phyloP scores from a whole-genome alignment of 2,113 vertebrate species.

The Physeter macrocephalus region DNA sequence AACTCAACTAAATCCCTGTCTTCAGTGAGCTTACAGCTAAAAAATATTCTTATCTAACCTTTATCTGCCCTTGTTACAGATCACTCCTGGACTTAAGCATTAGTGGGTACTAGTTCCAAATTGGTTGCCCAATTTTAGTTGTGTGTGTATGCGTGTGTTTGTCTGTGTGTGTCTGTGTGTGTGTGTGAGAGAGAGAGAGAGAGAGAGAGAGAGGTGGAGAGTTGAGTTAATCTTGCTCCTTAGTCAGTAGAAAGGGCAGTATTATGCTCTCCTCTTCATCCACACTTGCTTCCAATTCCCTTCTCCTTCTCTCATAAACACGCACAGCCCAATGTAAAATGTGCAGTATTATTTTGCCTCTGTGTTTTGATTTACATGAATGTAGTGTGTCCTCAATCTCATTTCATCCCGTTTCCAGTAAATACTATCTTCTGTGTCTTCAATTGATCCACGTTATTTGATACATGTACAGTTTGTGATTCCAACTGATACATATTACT shows the following conservation, averaged over 20 bases:
- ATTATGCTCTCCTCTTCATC: not conserved
- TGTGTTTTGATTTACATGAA: not conserved
- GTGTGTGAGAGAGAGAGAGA: too few relatives aligned
- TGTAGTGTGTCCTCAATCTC: not conserved
- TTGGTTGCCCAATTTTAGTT: not conserved
- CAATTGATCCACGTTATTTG: not conserved
- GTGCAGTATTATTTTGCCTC: not conserved
- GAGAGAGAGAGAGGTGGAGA: too few relatives aligned
- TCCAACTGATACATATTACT: not conserved
- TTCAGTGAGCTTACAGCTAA: not conserved
- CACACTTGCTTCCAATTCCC: too few relatives aligned
- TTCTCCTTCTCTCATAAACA: not conserved
- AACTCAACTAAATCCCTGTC: not conserved
- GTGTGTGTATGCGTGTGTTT: not conserved
- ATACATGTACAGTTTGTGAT: not conserved
- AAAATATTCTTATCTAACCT: not conserved
- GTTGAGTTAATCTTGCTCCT: not conserved
- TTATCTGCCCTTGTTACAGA: not conserved
- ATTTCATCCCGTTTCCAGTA: not conserved
- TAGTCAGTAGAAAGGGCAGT: not conserved
- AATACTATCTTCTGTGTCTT: not conserved
- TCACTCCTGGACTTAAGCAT: not conserved
- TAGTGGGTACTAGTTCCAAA: not conserved
- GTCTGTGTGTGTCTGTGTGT: too few relatives aligned
- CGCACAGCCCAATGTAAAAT: not conserved